phyloP scores from a whole-genome alignment of 2,797 vertebrate species.

The Sandelia bainsii region DNA sequence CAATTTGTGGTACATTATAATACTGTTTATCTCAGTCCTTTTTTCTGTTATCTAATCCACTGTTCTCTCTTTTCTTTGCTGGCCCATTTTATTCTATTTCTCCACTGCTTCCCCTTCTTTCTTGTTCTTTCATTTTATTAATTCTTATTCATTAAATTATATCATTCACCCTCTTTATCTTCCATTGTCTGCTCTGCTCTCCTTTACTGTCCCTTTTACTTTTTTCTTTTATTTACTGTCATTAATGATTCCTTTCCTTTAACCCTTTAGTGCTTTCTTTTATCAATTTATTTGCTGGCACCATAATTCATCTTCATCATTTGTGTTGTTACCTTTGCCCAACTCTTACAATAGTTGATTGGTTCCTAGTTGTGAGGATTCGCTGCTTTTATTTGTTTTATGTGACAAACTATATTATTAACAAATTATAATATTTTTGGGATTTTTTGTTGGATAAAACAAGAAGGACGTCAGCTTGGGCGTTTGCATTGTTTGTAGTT shows the following conservation, averaged over 20 bases:
- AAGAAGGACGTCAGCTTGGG: neutral
- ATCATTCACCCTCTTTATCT: neutral
- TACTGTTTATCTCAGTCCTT: slow-evolving; percentile 13
- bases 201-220: neutral
- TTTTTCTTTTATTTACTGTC: neutral
- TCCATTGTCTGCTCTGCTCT: neutral
- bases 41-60: slow-evolving; percentile 6
- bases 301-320: slow-evolving; percentile 11
- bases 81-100: neutral
- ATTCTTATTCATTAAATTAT: no score
- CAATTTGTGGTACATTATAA: slow-evolving; percentile 23
- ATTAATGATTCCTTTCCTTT: neutral
- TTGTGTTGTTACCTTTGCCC: neutral
- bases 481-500: neutral
- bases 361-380: neutral
- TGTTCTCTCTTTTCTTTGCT: slow-evolving; percentile 6
- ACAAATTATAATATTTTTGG: neutral
- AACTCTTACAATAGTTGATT: neutral
- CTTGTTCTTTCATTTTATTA: neutral
- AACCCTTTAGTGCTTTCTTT: no score
- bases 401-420: neutral
- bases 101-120: neutral
- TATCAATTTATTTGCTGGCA: neutral
- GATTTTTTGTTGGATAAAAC: neutral
- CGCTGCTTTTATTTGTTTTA: neutral